Base-by-base conservation (phyloP, 2,888 invertebrate species). In the Imbricaverruca yamaguchii region DNA sequence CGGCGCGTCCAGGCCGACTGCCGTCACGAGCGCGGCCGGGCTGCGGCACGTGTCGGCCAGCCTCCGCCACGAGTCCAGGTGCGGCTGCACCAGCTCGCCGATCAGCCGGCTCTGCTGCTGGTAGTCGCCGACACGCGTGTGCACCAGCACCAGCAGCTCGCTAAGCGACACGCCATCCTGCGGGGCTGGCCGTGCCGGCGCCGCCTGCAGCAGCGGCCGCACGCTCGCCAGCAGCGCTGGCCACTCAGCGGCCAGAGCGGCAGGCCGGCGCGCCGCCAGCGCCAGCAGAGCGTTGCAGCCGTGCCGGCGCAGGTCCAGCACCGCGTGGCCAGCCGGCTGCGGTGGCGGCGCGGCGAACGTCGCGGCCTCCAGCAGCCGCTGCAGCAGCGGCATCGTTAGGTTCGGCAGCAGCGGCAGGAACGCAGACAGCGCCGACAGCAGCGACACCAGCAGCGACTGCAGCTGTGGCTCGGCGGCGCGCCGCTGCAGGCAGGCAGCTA, bases 81-180 rank as follows among this genome's bases (percentile, higher is more conserved):
- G 74, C 39, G 74, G 74, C 53, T 13, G 53, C 74, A 74, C 7
- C 53, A 74, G 74, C 21, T 8, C 18, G 21, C 55, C 74, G 8
- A 74, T 18, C 55, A 74, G 74, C 74, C 55, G 18, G 2, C 21
- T 39, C 74, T 74, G 74, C 74, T 74, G 74, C 53, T 74, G 74
- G 74, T 74, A 74, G 74, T 74, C 74, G 21, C 74, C 74, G 21
- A 74, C 11, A 7, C 55, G 53, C 8, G 74, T 55, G 74, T 74
- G 74, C 21, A 74, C 74, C 55, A 74, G 55, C 74, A 74, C 74
- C 74, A 74, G 74, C 74, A 74, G 74, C 74, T 74, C 74, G 3
- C 53, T 18, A 15, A 74, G 74, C 21, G 74, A 21, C 23, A 74
- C 74, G 53, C 74, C 74, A 18, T 74, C 74, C 53, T 74, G 53